These are phyloP conservation scores for Typhlichthys eigenmanni DNA, from an alignment of 2,797 vertebrate species.

Conservation along the genomic window DNA sequence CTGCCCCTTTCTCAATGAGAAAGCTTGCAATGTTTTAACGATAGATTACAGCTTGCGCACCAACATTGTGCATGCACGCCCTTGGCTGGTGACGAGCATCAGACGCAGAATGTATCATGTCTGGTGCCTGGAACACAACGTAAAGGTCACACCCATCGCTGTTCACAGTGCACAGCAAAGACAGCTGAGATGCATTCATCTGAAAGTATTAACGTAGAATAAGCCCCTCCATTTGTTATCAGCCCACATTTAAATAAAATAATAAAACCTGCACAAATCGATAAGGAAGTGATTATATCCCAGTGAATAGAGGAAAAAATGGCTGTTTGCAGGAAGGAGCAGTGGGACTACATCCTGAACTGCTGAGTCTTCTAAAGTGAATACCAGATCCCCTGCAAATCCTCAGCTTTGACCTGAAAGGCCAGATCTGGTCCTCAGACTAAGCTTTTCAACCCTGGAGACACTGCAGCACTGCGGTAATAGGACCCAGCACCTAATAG, in stretches of 20 bases:
- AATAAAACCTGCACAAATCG: slow-evolving; percentile 20
- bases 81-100: slow-evolving; percentile 51
- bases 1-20: slow-evolving; percentile 60
- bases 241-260: slow-evolving; percentile 25
- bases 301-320: slow-evolving; percentile 1
- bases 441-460: slow-evolving; percentile 17
- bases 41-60: slow-evolving; percentile 64
- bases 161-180: slow-evolving; percentile 53
- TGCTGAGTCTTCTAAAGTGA: slow-evolving; percentile 57
- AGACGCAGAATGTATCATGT: slow-evolving; percentile 45
- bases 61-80: slow-evolving; percentile 53
- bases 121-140: slow-evolving; percentile 61
- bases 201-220: slow-evolving; percentile 61
- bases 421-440: slow-evolving; percentile 20
- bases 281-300: slow-evolving; percentile 11
- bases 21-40: slow-evolving; percentile 61
- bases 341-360: slow-evolving; percentile 16
- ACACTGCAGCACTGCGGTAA: slow-evolving; percentile 11
- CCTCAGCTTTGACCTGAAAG: slow-evolving; percentile 46
- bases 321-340: slow-evolving; percentile 25
- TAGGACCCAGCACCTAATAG: slow-evolving; percentile 3
- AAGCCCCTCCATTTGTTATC: slow-evolving; percentile 50
- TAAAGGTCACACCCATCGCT: slow-evolving; percentile 78
- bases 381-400: slow-evolving; percentile 51
- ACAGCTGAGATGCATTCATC: slow-evolving; percentile 69